A percentile compares a stretch with the other conserved stretches of the same genome.
Evolutionary conservation across 1,140 invertebrate species (phyloP).

Genomic region (Lepidurus packardi): DNA sequence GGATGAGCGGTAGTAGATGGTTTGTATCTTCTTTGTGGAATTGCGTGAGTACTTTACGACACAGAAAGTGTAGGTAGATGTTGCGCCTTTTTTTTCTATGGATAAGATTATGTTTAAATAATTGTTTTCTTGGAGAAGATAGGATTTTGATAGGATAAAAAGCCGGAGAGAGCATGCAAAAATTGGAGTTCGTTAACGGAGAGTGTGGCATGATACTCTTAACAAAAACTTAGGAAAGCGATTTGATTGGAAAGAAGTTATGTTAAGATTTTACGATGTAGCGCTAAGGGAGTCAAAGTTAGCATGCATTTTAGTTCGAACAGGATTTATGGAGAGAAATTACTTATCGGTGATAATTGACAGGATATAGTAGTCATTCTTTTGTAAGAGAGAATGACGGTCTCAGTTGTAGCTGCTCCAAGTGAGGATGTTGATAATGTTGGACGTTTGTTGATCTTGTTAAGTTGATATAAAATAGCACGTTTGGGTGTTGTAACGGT

Average conservation of each 20-base stretch:
- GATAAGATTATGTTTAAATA: neutral
- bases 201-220: neutral
- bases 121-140: neutral
- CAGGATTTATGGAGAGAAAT: neutral
- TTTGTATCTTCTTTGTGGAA: neutral
- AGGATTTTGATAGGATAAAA: neutral
- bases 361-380: neutral
- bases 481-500: neutral
- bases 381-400: neutral
- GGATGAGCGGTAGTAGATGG: neutral
- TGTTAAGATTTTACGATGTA: constrained; percentile 1
- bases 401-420: neutral
- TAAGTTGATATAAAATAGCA: neutral
- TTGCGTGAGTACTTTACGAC: neutral
- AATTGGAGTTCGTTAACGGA: neutral
- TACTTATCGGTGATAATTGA: neutral
- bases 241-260: neutral
- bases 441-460: neutral
- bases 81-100: neutral
- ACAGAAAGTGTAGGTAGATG: neutral
- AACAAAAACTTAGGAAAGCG: neutral
- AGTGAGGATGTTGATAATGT: neutral
- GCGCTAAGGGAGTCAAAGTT: neutral
- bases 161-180: neutral
- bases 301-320: neutral